Evolutionary conservation across 2,113 vertebrate genomes (phyloP).

Genomic region (Pogonocichla stellata): DNA sequence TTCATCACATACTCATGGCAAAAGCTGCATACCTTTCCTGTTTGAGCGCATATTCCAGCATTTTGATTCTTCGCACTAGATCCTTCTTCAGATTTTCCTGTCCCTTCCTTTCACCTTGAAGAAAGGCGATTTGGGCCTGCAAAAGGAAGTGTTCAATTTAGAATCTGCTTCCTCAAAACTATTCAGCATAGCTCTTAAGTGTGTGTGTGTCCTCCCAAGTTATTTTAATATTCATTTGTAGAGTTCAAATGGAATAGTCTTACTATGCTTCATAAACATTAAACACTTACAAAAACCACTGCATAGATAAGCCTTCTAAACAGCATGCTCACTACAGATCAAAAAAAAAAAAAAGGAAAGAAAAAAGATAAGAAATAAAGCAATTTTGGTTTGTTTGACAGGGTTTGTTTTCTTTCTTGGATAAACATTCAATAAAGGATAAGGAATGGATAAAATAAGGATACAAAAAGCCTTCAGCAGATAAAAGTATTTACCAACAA

Average conservation of each 20-base stretch:
- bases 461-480: background rate
- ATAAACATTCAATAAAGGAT: background rate
- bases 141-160: conserved; percentile 52
- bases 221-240: background rate
- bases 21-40: conserved; percentile 79
- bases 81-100: conserved; percentile 89
- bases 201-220: background rate
- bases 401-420: background rate
- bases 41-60: conserved; percentile 87
- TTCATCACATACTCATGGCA: background rate
- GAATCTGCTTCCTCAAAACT: background rate
- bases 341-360: background rate
- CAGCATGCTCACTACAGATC: background rate
- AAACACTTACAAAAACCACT: background rate
- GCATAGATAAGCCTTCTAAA: background rate
- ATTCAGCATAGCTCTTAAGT: background rate
- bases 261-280: background rate
- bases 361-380: background rate
- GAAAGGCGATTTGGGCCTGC: conserved; percentile 85
- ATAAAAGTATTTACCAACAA: background rate
- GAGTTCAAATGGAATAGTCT: background rate
- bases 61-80: conserved; percentile 86
- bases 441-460: background rate
- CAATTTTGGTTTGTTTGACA: background rate
- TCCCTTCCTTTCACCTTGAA: conserved; percentile 86